Evolutionary conservation across 2,797 vertebrate species (phyloP).

Genomic region (Coregonus ussuriensis): DNA sequence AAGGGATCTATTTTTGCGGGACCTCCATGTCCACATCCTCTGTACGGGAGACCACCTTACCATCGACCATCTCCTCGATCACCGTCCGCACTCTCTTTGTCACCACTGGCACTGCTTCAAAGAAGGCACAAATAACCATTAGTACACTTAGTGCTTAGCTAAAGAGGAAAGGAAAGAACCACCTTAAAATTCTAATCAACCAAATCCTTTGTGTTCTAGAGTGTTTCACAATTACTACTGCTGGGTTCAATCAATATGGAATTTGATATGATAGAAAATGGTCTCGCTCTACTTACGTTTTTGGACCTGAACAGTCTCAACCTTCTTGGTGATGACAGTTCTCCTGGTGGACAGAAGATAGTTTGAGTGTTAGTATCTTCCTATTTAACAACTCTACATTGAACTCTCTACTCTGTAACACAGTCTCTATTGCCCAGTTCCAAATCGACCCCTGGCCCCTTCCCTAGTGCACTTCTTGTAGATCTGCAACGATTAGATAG

Average conservation of each 20-base stretch:
- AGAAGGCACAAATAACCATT: constrained; percentile 10
- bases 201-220: neutral
- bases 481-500: neutral
- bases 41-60: constrained; percentile 78
- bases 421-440: neutral
- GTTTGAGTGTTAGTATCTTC: neutral
- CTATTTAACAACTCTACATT: neutral
- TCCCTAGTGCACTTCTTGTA: neutral
- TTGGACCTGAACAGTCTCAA: constrained; percentile 22
- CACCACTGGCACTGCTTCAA: constrained; percentile 53
- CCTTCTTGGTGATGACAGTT: constrained; percentile 13
- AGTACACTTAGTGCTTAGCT: neutral
- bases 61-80: constrained; percentile 84
- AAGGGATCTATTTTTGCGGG: constrained; percentile 23
- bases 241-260: neutral
- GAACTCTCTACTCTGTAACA: neutral
- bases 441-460: constrained; percentile 1
- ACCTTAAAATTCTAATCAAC: neutral
- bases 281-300: constrained; percentile 60
- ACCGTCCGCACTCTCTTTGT: constrained; percentile 82
- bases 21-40: constrained; percentile 58
- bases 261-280: neutral
- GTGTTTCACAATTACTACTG: neutral
- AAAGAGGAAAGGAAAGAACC: no score
- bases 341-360: constrained; percentile 28